phyloP scores from a whole-genome alignment of 1,140 invertebrate species.

The Brachionus plicatilis region DNA sequence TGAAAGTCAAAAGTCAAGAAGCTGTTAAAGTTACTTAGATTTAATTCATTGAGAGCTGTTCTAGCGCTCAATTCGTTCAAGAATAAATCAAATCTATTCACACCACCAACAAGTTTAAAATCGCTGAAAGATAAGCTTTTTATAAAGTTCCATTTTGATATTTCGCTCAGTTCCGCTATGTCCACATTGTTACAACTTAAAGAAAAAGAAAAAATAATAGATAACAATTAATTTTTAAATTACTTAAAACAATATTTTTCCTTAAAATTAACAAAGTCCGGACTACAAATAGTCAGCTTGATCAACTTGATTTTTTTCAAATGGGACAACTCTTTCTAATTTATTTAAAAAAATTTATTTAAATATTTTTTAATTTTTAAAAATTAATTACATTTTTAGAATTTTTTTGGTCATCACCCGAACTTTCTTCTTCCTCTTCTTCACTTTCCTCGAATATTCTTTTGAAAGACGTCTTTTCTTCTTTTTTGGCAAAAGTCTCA shows the following conservation, averaged over 20 bases:
- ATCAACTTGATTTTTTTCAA: not conserved
- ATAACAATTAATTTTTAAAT: not conserved
- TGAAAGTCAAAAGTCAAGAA: slow-evolving; percentile 21
- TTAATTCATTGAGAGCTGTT: not conserved
- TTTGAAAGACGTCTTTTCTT: not conserved
- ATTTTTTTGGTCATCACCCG: not conserved
- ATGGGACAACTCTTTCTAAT: not conserved
- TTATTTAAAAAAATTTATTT: not conserved
- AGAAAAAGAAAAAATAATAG: not conserved
- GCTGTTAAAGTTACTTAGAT: not conserved
- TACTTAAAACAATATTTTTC: slow-evolving; percentile 30
- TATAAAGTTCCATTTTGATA: not conserved
- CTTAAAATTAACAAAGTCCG: slow-evolving; percentile 9
- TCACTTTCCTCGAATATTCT: slow-evolving; percentile 9
- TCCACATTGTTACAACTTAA: slow-evolving; percentile 4
- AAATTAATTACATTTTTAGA: not conserved
- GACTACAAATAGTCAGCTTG: not conserved
- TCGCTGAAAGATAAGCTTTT: not conserved
- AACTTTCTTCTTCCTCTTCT: not conserved
- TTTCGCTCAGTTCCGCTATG: not conserved
- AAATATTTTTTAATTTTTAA: not conserved
- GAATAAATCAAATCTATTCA: not conserved
- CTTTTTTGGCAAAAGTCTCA: not conserved
- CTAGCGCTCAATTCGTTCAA: not conserved
- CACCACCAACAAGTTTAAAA: not conserved